Evolutionary conservation across 2,888 invertebrate species (phyloP).

Genomic region (Nephrotoma guestfalica): DNA sequence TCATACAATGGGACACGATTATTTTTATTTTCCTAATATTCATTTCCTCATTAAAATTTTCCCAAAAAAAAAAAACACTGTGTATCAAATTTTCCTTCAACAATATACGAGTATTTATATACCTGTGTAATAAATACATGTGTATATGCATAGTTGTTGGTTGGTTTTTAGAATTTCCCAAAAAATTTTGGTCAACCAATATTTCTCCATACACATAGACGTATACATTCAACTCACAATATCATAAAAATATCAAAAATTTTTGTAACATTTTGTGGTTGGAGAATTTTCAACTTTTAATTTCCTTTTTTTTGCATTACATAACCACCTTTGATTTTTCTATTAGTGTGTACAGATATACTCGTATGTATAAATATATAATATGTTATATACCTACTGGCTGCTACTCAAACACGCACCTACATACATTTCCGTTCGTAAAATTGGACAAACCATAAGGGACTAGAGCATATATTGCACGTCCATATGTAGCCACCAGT

Average conservation of each 20-base stretch:
- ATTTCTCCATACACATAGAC: not conserved
- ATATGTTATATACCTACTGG: not conserved
- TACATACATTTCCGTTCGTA: not conserved
- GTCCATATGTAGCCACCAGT: too few relatives aligned
- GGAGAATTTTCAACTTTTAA: not conserved
- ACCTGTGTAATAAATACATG: not conserved
- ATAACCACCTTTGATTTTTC: not conserved
- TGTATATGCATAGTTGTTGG: not conserved
- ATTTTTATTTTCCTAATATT: not conserved
- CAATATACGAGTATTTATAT: not conserved
- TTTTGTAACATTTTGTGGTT: not conserved
- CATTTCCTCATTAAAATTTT: not conserved
- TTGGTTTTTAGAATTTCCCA: not conserved
- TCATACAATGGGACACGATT: not conserved
- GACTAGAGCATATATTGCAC: too few relatives aligned
- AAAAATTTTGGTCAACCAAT: not conserved
- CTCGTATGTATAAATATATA: not conserved
- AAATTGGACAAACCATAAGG: not conserved
- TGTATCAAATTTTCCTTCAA: not conserved
- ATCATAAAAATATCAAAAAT: not conserved
- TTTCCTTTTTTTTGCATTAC: not conserved
- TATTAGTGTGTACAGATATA: not conserved
- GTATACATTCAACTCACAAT: not conserved
- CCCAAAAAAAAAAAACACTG: not conserved
- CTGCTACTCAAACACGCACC: not conserved